phyloP scores from a whole-genome alignment of 2,797 vertebrate genomes.

The Pachyuromys duprasi region DNA sequence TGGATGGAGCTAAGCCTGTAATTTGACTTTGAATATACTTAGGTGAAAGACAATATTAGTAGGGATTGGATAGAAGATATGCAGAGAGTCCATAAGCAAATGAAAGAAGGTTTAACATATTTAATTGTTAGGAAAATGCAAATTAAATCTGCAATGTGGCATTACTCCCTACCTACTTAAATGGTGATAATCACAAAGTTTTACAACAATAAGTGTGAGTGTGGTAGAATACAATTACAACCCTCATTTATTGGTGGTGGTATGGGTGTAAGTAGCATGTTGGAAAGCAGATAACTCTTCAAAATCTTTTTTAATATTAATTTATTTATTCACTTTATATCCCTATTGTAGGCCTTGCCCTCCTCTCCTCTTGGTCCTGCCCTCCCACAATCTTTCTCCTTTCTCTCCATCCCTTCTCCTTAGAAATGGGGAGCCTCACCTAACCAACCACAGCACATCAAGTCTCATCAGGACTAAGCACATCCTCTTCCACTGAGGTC shows the following conservation, averaged over 20 bases:
- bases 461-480: too few relatives aligned
- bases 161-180: background rate
- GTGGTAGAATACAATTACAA: background rate
- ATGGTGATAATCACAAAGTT: background rate
- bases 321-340: too few relatives aligned
- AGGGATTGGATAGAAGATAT: background rate
- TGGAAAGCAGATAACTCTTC: background rate
- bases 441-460: too few relatives aligned
- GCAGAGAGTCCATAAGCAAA: background rate
- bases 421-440: too few relatives aligned
- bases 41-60: background rate
- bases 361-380: too few relatives aligned
- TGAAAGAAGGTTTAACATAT: background rate
- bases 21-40: conserved; percentile 21
- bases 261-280: background rate
- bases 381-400: too few relatives aligned
- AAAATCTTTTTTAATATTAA: background rate
- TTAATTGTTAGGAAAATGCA: background rate
- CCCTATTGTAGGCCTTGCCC: too few relatives aligned
- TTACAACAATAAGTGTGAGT: background rate
- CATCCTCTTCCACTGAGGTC: too few relatives aligned
- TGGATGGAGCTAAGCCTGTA: background rate
- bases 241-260: background rate
- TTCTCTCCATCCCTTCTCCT: too few relatives aligned
- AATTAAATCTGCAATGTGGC: conserved; percentile 30